Evolutionary conservation across 35 echinoderm and acorn worm species (phyloP).

Genomic region (Lytechinus pictus): DNA sequence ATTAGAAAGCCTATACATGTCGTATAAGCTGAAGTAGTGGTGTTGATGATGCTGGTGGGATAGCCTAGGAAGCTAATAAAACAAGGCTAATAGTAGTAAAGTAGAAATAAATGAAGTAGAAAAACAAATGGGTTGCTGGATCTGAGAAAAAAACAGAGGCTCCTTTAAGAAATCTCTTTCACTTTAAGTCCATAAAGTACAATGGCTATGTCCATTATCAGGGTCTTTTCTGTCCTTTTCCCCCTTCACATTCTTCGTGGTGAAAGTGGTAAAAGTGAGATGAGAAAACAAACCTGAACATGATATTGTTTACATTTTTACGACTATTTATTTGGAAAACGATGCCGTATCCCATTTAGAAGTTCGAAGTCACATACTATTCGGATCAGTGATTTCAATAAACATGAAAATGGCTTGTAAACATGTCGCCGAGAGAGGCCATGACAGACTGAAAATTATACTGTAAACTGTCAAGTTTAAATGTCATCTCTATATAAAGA

Average conservation of each 20-base stretch:
- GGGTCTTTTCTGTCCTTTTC: neutral
- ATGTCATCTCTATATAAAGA: neutral
- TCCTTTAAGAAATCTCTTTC: too few relatives aligned
- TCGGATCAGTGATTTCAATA: conserved; percentile 4
- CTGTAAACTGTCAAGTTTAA: neutral
- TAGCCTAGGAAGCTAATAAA: too few relatives aligned
- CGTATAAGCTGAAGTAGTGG: too few relatives aligned
- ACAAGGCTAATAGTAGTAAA: too few relatives aligned
- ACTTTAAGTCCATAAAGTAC: too few relatives aligned
- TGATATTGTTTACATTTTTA: neutral
- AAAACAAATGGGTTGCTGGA: too few relatives aligned
- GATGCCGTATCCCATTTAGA: neutral
- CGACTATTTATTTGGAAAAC: conserved; percentile 1
- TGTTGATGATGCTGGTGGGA: too few relatives aligned
- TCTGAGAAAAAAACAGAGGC: too few relatives aligned
- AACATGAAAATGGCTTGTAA: neutral
- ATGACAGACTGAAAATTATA: neutral
- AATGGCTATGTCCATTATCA: neutral
- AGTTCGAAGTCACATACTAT: neutral
- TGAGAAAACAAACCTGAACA: conserved; percentile 11
- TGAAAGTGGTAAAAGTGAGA: neutral
- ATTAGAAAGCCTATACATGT: too few relatives aligned
- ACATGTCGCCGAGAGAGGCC: neutral
- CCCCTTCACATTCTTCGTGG: neutral
- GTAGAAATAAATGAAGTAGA: too few relatives aligned